Percentiles rank a stretch among this genome's conserved stretches.
These are phyloP conservation scores for Heterocephalus glaber DNA, from an alignment of 2,113 vertebrate genomes.

Conservation along the genomic window DNA sequence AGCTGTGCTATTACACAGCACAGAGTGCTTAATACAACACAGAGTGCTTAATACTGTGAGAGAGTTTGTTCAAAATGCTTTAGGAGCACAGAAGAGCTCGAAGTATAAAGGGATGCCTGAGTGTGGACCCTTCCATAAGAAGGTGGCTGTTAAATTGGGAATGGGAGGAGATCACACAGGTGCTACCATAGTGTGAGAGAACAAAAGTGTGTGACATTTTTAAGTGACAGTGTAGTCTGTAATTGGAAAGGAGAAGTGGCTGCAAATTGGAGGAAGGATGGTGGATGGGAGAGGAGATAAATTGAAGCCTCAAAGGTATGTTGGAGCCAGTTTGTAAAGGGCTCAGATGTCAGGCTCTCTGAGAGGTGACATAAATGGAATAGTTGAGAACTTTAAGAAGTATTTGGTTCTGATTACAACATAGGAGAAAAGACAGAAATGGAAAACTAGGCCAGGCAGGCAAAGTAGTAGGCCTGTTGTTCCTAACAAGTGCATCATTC, in stretches of 20 bases:
- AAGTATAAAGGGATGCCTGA: rapidly evolving
- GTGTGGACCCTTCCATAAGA: background rate
- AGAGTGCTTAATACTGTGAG: background rate
- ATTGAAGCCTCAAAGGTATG: background rate
- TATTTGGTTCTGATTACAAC: background rate
- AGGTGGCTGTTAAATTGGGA: background rate
- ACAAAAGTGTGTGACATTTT: rapidly evolving
- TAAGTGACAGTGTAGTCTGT: background rate
- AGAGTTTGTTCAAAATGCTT: background rate
- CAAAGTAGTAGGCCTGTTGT: too few species aligned
- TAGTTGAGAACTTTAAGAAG: background rate
- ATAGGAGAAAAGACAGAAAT: background rate
- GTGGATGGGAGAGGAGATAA: background rate
- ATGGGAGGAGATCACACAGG: background rate
- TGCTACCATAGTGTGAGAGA: rapidly evolving
- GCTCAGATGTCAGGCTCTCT: background rate
- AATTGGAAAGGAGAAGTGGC: background rate
- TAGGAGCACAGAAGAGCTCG: background rate
- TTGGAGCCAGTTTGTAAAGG: background rate
- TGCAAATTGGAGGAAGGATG: background rate
- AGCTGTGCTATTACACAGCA: background rate
- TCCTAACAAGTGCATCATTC: background rate
- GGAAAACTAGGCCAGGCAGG: background rate
- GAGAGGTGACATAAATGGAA: background rate
- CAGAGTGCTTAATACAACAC: background rate